Percentiles rank a stretch among this genome's conserved stretches.
phyloP scores from a whole-genome alignment of 2,113 vertebrate genomes.

The Thomomys bottae region DNA sequence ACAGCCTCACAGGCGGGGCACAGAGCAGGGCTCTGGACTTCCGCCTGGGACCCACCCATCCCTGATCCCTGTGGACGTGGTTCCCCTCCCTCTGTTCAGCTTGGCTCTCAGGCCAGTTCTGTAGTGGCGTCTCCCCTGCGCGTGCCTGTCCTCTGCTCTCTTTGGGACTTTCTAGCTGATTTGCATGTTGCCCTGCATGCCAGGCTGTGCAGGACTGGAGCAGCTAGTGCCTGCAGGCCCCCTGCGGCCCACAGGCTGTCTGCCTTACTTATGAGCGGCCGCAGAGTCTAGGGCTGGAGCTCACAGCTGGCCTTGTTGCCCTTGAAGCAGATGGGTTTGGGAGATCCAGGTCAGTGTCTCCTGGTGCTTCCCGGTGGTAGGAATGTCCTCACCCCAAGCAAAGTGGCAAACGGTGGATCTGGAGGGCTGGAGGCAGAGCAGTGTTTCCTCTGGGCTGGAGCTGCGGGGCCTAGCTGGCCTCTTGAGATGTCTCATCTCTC shows the following conservation, averaged over 20 bases:
- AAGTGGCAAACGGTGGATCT: too few species aligned
- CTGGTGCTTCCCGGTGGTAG: background rate
- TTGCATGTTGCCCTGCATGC: conserved; percentile 82
- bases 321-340: conserved; percentile 16
- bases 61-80: background rate
- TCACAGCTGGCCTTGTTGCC: background rate
- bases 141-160: too few species aligned
- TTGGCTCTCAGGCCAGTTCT: background rate
- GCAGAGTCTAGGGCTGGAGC: background rate
- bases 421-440: background rate
- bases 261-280: background rate
- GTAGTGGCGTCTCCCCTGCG: too few species aligned
- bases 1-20: background rate
- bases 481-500: background rate
- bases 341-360: conserved; percentile 14
- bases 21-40: background rate
- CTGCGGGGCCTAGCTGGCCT: background rate
- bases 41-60: background rate
- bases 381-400: background rate
- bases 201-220: conserved; percentile 37
- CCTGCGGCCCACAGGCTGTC: background rate
- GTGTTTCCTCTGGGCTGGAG: background rate
- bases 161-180: conserved; percentile 78
- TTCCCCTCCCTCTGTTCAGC: background rate
- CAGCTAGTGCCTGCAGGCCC: background rate